Percentiles rank a stretch among this genome's conserved stretches.
phyloP scores from a whole-genome alignment of 2,797 vertebrate species.

The Acanthurus leucopareius region DNA sequence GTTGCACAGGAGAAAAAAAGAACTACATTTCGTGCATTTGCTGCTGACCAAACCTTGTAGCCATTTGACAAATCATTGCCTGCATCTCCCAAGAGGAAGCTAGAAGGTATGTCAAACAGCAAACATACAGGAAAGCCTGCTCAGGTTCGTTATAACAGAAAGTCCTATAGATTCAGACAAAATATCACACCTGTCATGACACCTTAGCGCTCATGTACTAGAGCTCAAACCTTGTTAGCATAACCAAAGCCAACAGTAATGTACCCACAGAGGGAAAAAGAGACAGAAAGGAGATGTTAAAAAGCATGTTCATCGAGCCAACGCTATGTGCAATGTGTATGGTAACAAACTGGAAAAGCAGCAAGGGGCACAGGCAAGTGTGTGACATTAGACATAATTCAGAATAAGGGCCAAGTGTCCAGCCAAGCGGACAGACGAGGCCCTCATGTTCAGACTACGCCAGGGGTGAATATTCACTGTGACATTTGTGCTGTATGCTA shows the following conservation, averaged over 20 bases:
- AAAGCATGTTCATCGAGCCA: constrained; percentile 32
- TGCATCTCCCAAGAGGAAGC: constrained; percentile 52
- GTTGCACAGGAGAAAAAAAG: constrained; percentile 32
- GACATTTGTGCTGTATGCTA: constrained; percentile 80
- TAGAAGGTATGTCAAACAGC: constrained; percentile 55
- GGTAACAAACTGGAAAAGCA: constrained; percentile 63
- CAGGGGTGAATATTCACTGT: constrained; percentile 79
- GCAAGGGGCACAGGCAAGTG: constrained; percentile 63
- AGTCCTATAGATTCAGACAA: constrained; percentile 62
- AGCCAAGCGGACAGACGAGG: constrained; percentile 76
- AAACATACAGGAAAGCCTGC: constrained; percentile 42
- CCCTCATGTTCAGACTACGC: constrained; percentile 72
- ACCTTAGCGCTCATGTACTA: constrained; percentile 53
- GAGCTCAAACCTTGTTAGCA: constrained; percentile 55
- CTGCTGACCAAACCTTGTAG: constrained; percentile 54
- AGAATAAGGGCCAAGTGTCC: constrained; percentile 77
- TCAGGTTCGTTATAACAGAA: constrained; percentile 45
- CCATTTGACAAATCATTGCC: constrained; percentile 60
- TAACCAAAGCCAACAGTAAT: constrained; percentile 45
- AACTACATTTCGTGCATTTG: constrained; percentile 39
- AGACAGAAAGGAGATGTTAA: constrained; percentile 35
- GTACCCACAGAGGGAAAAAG: constrained; percentile 14
- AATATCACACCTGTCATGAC: constrained; percentile 78
- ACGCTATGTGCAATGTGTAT: constrained; percentile 29
- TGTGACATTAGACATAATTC: constrained; percentile 80